Evolutionary conservation across 1,140 invertebrate genomes (phyloP).

Genomic region (Cotesia vestalis): DNA sequence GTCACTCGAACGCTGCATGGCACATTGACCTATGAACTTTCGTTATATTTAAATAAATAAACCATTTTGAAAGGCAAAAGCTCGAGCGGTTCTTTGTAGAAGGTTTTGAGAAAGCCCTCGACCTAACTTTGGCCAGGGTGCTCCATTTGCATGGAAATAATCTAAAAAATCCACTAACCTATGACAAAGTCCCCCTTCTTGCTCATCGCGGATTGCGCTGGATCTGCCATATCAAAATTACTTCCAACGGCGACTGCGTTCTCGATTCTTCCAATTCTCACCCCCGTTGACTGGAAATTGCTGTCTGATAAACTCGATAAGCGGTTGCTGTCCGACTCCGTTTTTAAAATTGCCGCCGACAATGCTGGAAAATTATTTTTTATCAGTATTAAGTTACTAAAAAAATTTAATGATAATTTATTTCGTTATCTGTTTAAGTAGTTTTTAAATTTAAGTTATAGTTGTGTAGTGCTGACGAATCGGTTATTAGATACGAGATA

Average conservation of each 20-base stretch:
- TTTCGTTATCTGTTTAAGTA: too few species aligned
- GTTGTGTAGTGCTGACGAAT: neutral
- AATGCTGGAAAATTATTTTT: conserved; percentile 47
- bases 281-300: conserved; percentile 44
- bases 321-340: conserved; percentile 52
- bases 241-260: conserved; percentile 55
- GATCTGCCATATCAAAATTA: conserved; percentile 55
- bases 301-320: conserved; percentile 55
- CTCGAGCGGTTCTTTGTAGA: neutral
- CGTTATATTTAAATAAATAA: too few species aligned
- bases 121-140: neutral
- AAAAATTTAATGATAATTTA: too few species aligned
- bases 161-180: conserved; percentile 52
- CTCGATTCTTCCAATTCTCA: conserved; percentile 55
- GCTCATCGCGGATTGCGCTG: conserved; percentile 57
- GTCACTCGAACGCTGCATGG: conserved; percentile 13
- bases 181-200: conserved; percentile 61
- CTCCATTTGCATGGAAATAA: neutral
- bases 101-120: neutral
- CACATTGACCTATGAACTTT: conserved; percentile 47
- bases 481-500: neutral
- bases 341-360: conserved; percentile 56
- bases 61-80: neutral
- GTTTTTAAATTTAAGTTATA: too few species aligned
- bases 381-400: neutral